Evolutionary conservation across 2,888 invertebrate species (phyloP), one percentile per base, ranked within the genome.

Genomic region (Noctuana brunneofusca): DNA sequence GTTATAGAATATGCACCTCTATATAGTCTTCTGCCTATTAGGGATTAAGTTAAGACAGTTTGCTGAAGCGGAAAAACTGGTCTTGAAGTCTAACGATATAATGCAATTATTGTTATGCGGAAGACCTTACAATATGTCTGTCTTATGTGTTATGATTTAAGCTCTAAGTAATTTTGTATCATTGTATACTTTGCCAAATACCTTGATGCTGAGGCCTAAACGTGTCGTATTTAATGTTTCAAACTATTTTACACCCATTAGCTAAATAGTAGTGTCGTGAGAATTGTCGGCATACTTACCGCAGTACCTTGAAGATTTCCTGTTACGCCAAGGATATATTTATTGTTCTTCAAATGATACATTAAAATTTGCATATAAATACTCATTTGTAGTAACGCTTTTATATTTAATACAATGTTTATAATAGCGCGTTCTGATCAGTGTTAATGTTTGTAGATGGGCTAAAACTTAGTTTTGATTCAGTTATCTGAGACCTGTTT

Each of bases 191-290:
- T 46, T 11, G 20, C 9, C 9, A 46, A 14, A 24, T 30, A 50
- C 27, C 50, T 50, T 50, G 50, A 50, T 50, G 30, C 14, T 14
- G 6, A 41, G 5, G 38, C 8, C 16, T 41, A 9, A 27, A 50
- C 14, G 11, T 14, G 24, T 16, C 30, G 27, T 27, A 27, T 30
- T 27, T 16, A 58, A 58, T 48, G 50, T 50, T 54, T 27, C 16
- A 50, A 32, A 50, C 49, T 38, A 50, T 50, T 58, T 58, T 38
- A 58, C 58, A 58, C 27, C 38, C 16, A 58, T 58, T 58, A 58
- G 14, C 38, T 58, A 58, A 59, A 59, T 59, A 43, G 43, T 32
- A n/a, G 41, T 58, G n/a, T 52, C 30, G 58, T 58, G 58, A 58
- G 58, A 52, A 58, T 20, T 16, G 24, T 18, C 38, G n/a, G 32